phyloP scores from a whole-genome alignment of 2,113 vertebrate genomes.

The Cyanoramphus novaezelandiae region DNA sequence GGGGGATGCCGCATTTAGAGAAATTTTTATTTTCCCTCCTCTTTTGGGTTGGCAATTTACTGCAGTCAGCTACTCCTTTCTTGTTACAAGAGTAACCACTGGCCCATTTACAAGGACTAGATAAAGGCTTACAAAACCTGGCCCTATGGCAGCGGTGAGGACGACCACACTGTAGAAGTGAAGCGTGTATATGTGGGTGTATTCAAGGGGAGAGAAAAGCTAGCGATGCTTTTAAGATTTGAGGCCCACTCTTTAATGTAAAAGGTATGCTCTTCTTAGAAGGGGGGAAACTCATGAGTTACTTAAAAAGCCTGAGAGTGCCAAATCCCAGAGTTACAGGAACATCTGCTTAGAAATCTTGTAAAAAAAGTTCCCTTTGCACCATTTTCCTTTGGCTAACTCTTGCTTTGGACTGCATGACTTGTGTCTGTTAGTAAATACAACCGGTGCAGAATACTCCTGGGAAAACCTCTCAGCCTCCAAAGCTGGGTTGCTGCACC shows the following conservation, averaged over 20 bases:
- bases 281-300: background rate
- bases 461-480: background rate
- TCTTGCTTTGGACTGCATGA: background rate
- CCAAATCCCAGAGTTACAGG: background rate
- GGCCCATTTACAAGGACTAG: background rate
- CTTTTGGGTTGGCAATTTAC: background rate
- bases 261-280: conserved; percentile 5
- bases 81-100: background rate
- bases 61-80: background rate
- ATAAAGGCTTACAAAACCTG: background rate
- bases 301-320: background rate
- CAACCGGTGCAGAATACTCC: background rate
- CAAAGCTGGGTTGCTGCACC: background rate
- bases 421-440: background rate
- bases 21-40: background rate
- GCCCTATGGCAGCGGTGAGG: background rate
- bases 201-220: background rate
- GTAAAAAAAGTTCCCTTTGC: background rate
- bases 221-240: background rate
- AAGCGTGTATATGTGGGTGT: background rate
- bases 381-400: background rate
- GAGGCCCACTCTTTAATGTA: background rate
- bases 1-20: background rate
- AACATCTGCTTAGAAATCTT: background rate
- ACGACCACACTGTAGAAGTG: background rate